Evolutionary conservation across 37 sponge, comb jelly and placozoan genomes (phyloP), one percentile per base, ranked within the genome.

Genomic region (Haliclona indistincta): DNA sequence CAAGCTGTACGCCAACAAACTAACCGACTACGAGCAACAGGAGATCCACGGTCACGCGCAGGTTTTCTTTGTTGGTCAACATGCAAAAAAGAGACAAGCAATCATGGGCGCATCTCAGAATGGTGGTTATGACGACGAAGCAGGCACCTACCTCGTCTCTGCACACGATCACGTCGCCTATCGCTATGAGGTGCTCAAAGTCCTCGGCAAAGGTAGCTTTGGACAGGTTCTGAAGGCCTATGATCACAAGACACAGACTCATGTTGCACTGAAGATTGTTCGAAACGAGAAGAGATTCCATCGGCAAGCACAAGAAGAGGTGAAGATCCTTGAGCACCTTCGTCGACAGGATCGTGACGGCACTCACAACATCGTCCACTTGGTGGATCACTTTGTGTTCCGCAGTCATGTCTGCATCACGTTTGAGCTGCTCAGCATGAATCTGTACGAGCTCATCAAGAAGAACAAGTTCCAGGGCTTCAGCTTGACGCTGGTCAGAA

Each of bases 401-500:
- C 71, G 99, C 4, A 95, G 87, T 68, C 99, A 98, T 58, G 88
- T 92, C 65, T 98, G 99, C 73, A 87, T 98, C 63, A 92, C 96
- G 25, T 98, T 98, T 79, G 99, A 98, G 68, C 86, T 98, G 34
- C 95, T 98, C 63, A 87, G 85, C 71, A 98, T 98, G 81, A 98
- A 98, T 73, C 71, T 98, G 54, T 98, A 98, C 68, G 99, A 98
- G 74, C 81, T 98, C 60, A 95, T 98, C 77, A 98, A 98, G 89
- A 98, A 95, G 78, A 98, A 98, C 88, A 95, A 95, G 69, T 98
- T 95, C 75, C 99, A 98, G 67, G 99, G 99, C 0, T 98, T 98
- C 86, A 95, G 89, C 64, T 63, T 95, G 63, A 84, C 92, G 4
- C 84, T 98, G 20, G 99, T 98, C 29, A 63, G 95, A n/a, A 98